Evolutionary conservation across 1,140 invertebrate genomes (phyloP), one percentile per base, ranked within the genome.

Genomic region (Heliconius himera): DNA sequence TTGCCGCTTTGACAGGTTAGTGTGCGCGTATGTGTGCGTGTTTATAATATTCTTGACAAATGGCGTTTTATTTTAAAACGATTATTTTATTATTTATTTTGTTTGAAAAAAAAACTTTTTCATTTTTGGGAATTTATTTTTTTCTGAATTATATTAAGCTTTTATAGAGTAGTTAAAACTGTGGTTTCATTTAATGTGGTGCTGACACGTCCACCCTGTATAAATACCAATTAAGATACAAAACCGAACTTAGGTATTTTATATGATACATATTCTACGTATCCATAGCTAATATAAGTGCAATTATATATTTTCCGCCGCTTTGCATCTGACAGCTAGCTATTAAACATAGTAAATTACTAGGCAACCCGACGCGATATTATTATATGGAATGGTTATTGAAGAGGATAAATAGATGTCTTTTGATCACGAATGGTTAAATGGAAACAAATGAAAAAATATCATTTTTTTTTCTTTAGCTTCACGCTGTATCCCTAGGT

Each of bases 331-430:
- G 33, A 22, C 54, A 66, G 26, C 22, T 66, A 75, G 54, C 8
- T 74, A 75, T 66, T 60, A 26, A 26, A 60, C 18, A 41, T 54
- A 75, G 18, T 49, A 38, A 66, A 75, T 75, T 75, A 36, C 33
- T 66, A 41, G 74, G 74, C 74, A 66, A 75, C 33, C 60, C 51
- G 26, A 33, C 22, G 74, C 74, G 60, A 75, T 75, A 75, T 74
- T 74, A 46, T 46, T 46, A 46, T 5, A 46, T 46, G 26, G 74
- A 75, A 18, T 75, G 54, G 29, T 75, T 66, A 75, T 66, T 74
- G 20, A 66, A 26, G 22, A 26, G 60, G 60, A 66, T 26, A 26
- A 66, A 66, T 66, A 3, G 4, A 13, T n/a, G n/a, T 66, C n/a
- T 26, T 66, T 66, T 26, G 29, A 26, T 66, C 60, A 29, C 3